These are phyloP conservation scores for Lasioglossum zephyrum DNA, from an alignment of 2,888 invertebrate species.

Conservation along the genomic window DNA sequence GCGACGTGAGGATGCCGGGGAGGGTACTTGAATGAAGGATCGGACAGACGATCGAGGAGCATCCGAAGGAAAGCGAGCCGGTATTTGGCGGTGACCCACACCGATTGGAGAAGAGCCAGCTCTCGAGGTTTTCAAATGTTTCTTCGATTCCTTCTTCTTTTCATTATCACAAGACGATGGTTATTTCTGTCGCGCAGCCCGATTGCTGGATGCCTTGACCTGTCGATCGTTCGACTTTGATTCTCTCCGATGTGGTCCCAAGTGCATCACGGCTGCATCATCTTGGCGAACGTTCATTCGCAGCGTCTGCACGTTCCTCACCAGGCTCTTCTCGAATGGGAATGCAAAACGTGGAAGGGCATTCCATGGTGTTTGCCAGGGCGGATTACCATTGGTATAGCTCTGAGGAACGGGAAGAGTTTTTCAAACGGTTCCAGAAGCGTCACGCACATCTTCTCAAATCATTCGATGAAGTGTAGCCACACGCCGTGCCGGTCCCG, in stretches of 20 bases:
- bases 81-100: constrained; percentile 62
- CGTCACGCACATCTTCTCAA: neutral
- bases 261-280: neutral
- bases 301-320: constrained; percentile 1
- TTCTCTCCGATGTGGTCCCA: neutral
- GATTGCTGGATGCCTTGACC: constrained; percentile 41
- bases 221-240: constrained; percentile 40
- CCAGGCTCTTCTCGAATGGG: neutral
- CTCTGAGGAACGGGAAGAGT: constrained; percentile 14
- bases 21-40: constrained; percentile 27
- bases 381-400: constrained; percentile 7
- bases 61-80: constrained; percentile 29
- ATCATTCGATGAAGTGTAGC: neutral
- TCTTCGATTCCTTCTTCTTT: constrained; percentile 44
- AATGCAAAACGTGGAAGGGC: constrained; percentile 1
- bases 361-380: neutral
- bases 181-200: constrained; percentile 55
- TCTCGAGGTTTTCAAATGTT: constrained; percentile 57
- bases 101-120: constrained; percentile 68
- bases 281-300: neutral
- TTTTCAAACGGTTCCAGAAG: neutral
- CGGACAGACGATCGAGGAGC: constrained; percentile 25
- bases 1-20: constrained; percentile 49
- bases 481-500: constrained; percentile 4
- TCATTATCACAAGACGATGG: constrained; percentile 35